Evolutionary conservation across 2,888 invertebrate genomes (phyloP), one percentile per base, ranked within the genome.

Genomic region (Cacoxenus indagator): DNA sequence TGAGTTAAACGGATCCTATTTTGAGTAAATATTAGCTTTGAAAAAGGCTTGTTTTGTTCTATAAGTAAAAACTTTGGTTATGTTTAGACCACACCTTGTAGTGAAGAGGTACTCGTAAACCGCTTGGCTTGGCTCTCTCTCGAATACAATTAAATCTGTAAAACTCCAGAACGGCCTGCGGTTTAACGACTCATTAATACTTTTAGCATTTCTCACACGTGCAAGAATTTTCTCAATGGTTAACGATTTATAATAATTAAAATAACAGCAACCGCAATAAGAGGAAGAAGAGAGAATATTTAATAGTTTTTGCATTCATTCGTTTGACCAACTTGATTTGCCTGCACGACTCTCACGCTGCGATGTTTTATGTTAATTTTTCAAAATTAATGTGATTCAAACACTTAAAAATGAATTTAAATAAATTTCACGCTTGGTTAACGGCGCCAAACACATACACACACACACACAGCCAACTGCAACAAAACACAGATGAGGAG

Each of bases 401-500:
- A 77, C 81, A 82, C 81, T 80, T 82, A 83, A 83, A 83, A 82
- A 74, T 79, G 78, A 78, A 83, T 83, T 83, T 83, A 81, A 83
- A 84, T 84, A 83, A 80, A 83, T 83, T 83, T 83, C 76, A 83
- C 84, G 83, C 83, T 75, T 82, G 81, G 79, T 81, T 83, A 82
- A 78, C 51, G 24, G 9, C 27, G 57, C 57, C 57, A 57, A 66
- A 64, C 26, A 46, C 73, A 70, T 4, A 5, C 5, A 51, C 22
- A 51, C 51, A 51, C 51, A 22, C 51, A 48, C 48, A 48, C 48
- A 48, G 2, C 22, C 14, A 37, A 37, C 8, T 37, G 37, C 37
- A 37, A 14, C 5, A 8, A 37, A 37, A 14, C 37, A 37, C 37
- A 37, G 9, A 37, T 14, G 14, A 8, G 14, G 9, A 37, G 1